Evolutionary conservation across 2,888 invertebrate genomes (phyloP), one percentile per base, ranked within the genome.

Genomic region (Drosophila diplacantha): DNA sequence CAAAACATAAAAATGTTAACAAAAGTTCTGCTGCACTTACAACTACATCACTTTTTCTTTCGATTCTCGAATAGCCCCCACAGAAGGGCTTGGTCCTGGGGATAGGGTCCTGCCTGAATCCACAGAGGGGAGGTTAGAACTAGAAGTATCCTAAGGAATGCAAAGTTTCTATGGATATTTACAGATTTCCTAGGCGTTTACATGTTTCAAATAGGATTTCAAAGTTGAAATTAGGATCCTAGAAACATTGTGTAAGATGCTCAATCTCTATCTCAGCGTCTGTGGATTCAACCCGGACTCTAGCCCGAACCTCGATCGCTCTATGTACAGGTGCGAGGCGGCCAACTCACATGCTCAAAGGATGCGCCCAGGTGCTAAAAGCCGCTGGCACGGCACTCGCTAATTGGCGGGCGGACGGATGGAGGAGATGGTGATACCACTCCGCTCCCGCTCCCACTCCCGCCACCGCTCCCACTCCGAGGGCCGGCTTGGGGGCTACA

Each of bases 11-110:
- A 57, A 58, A 49, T 52, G 66, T 75, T 78, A 77, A 77, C 76
- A 78, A 75, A 75, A 56, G 55, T 76, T 76, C 64, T 60, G 71
- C 59, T 82, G 74, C 59, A 66, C 87, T 86, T 87, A 86, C 81
- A 78, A 83, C 87, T 87, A 87, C 87, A 87, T 87, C 87, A 87
- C 87, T 86, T 86, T 87, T 85, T 85, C 84, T 55, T 54, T 58
- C 63, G 64, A 65, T 73, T 72, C 72, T 78, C 73, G 69, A 75
- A 68, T 41, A 29, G 43, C 22, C 63, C 72, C 71, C 74, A 82
- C 72, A 63, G 65, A 82, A 73, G 51, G 63, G 60, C 44, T 24
- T 39, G 20, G 37, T 37, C 35, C 38, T 32, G n/a, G 5, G 26
- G 41, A 11, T 60, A 39, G 60, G 49, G 56, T 14, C 14, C 29